Base-by-base conservation (phyloP, 2,113 vertebrate species). In the Smithornis capensis region DNA sequence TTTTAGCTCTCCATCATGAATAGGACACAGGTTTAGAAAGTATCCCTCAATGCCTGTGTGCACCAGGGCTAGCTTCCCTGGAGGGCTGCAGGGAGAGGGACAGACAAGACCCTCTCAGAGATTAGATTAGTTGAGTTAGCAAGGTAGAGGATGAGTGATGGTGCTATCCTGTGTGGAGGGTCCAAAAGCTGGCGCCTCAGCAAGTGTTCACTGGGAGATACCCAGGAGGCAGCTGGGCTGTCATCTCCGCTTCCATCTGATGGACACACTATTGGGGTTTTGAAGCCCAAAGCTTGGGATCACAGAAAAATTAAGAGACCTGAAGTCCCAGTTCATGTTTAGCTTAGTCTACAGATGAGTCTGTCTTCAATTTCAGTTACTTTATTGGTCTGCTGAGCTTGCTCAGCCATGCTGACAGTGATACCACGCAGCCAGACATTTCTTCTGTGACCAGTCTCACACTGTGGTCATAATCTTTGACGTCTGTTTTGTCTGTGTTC, bases 391-490 rank as follows among this genome's bases (percentile, higher is more conserved):
- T 62, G 59, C 47, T 14, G 63, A 56, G 16, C 44, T 86, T 68
- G 42, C 42, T 70, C 1, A 2, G 44, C 9, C 4, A 29, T 87
- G 52, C 45, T 78, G 68, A 24, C 0, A 0, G 23, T 57, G 73
- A 83, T 73, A 31, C 8, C 6, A 18, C 0, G 4, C 33, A 62
- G 69, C 15, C 31, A 69, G 59, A 37, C 3, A 0, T 37, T 87
- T 35, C 24, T 62, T 85, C 80, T 64, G 17, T 64, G 69, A 47
- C 33, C 29, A 40, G 9, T 50, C 24, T 82, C 37, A 47, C 49
- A 3, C 35, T 44, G 27, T 44, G 49, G 28, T 91, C 38, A 56
- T 53, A 45, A 9, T 37, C 24, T 76, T 37, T 90, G 62, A 69
- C 40, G 45, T 92, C n/a, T 40, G 31, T 80, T 83, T 92, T 71